Evolutionary conservation across 2,888 invertebrate genomes (phyloP), one percentile per base, ranked within the genome.

Genomic region (Apamea monoglypha): DNA sequence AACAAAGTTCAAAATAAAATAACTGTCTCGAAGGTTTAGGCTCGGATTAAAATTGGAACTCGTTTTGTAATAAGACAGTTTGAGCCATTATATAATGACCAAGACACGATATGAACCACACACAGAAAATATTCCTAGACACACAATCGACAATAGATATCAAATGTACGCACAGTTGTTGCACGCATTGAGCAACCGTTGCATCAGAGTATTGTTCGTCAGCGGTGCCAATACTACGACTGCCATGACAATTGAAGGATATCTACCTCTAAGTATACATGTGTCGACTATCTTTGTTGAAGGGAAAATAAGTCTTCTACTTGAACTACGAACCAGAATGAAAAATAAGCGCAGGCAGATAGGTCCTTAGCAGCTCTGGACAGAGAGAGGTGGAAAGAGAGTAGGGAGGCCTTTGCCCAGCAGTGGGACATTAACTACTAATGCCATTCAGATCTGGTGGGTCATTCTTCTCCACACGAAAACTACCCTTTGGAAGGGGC

Each of bases 131-230:
- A 68, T 32, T 44, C 18, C 59, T 61, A 80, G 67, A 29, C 21
- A 53, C 40, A 79, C 36, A 82, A 69, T 82, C 74, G 61, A 47
- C 61, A 29, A 8, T 29, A 75, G 47, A 74, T 36, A 80, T 73
- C 32, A 59, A 68, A 64, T 50, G 67, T n/a, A 64, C 14, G 40
- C 53, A 40, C 69, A 44, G 64, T 36, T 66, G 56, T 74, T 67
- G 79, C 69, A 44, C 72, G 71, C 56, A 80, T 88, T 85, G 78
- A 66, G 80, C 78, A 84, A 86, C 63, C 70, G 75, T 88, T 86
- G 80, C 88, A 83, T 82, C 81, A 86, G 50, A 36, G 71, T 50
- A 85, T 75, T 81, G 76, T 84, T 83, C 68, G 78, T 56, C 56
- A 44, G 29, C 76, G 29, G 69, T 80, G 75, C 66, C 75, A 73